These are phyloP conservation scores for Leptosomus discolor DNA, from an alignment of 2,113 vertebrate species.

Conservation along the genomic window DNA sequence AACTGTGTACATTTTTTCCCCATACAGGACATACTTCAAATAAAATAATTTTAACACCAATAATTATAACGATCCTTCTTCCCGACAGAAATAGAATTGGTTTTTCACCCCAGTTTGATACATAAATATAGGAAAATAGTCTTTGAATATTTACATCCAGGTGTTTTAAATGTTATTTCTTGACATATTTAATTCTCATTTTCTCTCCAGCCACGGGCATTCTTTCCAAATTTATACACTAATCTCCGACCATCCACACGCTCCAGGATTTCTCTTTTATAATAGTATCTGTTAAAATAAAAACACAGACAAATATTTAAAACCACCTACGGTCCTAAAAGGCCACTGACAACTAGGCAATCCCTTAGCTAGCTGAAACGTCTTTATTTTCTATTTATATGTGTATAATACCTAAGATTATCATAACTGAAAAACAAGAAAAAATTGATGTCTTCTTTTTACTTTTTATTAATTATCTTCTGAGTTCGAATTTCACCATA, in stretches of 20 bases:
- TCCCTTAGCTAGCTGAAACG: background rate
- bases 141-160: slow-evolving; percentile 75
- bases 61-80: slow-evolving; percentile 73
- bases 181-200: slow-evolving; percentile 82
- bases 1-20: slow-evolving; percentile 79
- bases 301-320: background rate
- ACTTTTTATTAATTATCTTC: background rate
- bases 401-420: background rate
- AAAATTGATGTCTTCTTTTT: background rate
- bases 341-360: background rate
- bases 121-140: slow-evolving; percentile 83
- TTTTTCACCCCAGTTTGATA: slow-evolving; percentile 59
- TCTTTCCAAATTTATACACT: slow-evolving; percentile 98
- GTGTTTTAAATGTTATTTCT: slow-evolving; percentile 11
- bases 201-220: slow-evolving; percentile 93
- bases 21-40: slow-evolving; percentile 77
- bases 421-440: background rate
- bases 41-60: slow-evolving; percentile 72
- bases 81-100: slow-evolving; percentile 65
- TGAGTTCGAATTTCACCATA: background rate
- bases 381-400: background rate
- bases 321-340: background rate
- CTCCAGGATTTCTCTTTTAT: slow-evolving; percentile 96
- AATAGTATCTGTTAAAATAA: slow-evolving; percentile 90
- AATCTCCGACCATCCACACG: slow-evolving; percentile 94